Base-by-base conservation (phyloP, 2,113 vertebrate species). In the Eolophus roseicapilla region DNA sequence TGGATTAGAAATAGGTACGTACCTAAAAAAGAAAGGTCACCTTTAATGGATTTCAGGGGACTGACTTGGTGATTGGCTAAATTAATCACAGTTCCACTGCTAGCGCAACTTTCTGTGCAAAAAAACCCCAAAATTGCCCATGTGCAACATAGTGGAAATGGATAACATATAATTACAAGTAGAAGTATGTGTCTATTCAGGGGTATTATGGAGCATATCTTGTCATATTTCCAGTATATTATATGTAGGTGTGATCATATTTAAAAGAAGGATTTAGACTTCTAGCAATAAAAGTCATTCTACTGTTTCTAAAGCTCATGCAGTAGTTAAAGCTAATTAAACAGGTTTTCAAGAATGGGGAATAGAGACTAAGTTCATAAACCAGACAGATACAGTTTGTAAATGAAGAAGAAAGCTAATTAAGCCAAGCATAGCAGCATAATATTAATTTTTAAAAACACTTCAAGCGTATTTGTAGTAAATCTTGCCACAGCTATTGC, bases 351-450 rank as follows among this genome's bases (percentile, higher is more conserved):
- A 95, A 88, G 92, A 96, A 95, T 94, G 75, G 88, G 82, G 84
- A 97, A 97, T 97, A 93, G 76, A 97, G 90, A 91, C 82, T 76
- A 93, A 96, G 95, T 97, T 98, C 96, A 97, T 98, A 98, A 98
- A 97, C 80, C 80, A 98, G 97, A 96, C 96, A 97, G 96, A 97
- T 98, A 98, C 88, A 95, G 96, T 98, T 98, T 98, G 95, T 94
- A 98, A 97, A 97, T 97, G 97, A 98, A 98, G 95, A 97, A 97
- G 97, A 98, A 97, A 97, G 91, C 91, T 98, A 98, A 98, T 98
- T 98, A 98, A 98, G 86, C 71, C 95, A 97, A 98, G 89, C 96
- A 96, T 82, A 95, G 75, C 86, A 94, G 93, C 91, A 97, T 97
- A 97, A 92, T 97, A 98, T 98, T 98, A 98, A 98, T 98, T 98